Conservation (phyloP, 1,140 invertebrate genomes). For the Nasonia giraulti region DNA sequence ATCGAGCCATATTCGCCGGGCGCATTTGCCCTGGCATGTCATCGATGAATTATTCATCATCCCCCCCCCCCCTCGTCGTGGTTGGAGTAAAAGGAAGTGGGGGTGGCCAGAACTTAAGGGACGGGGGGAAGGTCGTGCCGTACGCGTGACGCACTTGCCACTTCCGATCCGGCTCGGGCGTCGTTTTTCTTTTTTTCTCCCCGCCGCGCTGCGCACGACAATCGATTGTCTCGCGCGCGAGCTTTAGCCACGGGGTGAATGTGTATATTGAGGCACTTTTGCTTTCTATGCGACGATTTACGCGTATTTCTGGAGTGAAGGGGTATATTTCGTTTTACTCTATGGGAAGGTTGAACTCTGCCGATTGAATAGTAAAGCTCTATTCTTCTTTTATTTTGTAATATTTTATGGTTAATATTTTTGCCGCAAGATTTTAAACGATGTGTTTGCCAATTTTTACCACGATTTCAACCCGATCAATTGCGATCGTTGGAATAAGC, state of each 20-base stretch:
- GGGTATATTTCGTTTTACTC: no score
- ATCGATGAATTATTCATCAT: slow-evolving; percentile 49
- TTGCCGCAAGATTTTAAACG: no score
- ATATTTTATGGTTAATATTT: no score
- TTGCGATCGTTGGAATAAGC: no score
- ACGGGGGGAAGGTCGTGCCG: neutral
- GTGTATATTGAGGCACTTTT: neutral
- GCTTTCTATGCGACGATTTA: neutral
- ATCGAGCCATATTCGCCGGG: neutral
- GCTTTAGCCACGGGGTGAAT: neutral
- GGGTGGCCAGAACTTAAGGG: slow-evolving; percentile 8
- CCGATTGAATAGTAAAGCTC: no score
- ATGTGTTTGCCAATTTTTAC: no score
- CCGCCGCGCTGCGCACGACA: neutral
- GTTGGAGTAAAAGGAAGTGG: neutral
- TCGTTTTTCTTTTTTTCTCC: neutral
- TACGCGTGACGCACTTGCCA: neutral
- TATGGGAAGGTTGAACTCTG: no score
- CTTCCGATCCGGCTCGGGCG: no score
- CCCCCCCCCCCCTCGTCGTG: neutral
- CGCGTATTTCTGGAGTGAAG: neutral
- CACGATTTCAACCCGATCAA: no score
- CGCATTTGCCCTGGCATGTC: slow-evolving; percentile 38
- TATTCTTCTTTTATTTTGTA: no score
- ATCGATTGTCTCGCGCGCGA: neutral